A percentile compares a stretch with the other conserved stretches of the same genome.
These are phyloP conservation scores for Orientallactaga sibirica DNA, from an alignment of 2,797 vertebrate species.

Conservation along the genomic window DNA sequence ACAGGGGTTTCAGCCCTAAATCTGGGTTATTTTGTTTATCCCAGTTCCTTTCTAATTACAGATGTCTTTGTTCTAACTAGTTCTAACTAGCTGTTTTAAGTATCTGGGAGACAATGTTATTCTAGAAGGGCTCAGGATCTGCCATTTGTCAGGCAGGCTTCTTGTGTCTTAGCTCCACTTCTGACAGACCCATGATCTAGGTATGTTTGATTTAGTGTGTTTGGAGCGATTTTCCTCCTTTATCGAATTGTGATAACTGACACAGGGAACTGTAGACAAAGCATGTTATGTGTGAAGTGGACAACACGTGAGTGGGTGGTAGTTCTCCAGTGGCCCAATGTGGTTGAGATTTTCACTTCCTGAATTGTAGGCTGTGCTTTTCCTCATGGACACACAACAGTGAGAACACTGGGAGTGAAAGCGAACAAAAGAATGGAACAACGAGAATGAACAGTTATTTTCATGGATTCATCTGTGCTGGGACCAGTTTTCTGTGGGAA, in stretches of 20 bases:
- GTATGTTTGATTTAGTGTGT: background rate
- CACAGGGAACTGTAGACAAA: background rate
- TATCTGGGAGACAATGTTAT: background rate
- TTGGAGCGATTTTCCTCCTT: background rate
- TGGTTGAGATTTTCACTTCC: background rate
- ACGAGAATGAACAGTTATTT: background rate
- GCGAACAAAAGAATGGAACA: background rate
- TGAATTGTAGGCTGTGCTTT: background rate
- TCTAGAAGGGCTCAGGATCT: background rate
- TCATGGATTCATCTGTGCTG: background rate
- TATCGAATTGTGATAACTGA: background rate
- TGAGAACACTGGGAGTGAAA: background rate
- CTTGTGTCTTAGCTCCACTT: background rate
- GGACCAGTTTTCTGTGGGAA: background rate
- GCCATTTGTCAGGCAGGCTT: background rate
- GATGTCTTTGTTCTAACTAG: background rate
- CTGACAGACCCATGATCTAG: background rate
- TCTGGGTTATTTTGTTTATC: background rate
- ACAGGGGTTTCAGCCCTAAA: background rate
- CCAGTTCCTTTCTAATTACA: background rate
- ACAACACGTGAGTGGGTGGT: fast-evolving
- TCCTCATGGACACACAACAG: background rate
- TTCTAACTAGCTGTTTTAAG: background rate
- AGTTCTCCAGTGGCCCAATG: background rate
- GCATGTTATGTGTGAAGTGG: background rate